Percentiles rank a stretch among this genome's conserved stretches.
Conservation (phyloP, 2,888 invertebrate genomes). For the Carabus problematicus region DNA sequence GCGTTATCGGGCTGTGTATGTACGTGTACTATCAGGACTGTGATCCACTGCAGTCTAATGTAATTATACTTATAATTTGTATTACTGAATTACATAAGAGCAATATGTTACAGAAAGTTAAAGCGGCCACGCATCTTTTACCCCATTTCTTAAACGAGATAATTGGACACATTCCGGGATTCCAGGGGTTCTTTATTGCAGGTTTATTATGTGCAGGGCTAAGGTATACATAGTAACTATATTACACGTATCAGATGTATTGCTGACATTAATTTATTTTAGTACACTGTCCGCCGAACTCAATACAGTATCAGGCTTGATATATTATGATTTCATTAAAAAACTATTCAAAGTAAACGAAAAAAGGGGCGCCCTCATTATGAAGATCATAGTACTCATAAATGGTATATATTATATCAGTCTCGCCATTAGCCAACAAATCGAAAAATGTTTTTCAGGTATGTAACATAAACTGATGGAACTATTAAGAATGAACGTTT, state of each 20-base stretch:
- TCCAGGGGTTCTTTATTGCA: conserved; percentile 22
- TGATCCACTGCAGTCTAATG: conserved; percentile 30
- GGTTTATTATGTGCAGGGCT: conserved; percentile 27
- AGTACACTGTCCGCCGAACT: conserved; percentile 30
- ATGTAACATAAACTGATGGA: not conserved
- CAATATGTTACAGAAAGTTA: conserved; percentile 17
- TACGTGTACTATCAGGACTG: conserved; percentile 27
- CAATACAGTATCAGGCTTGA: conserved; percentile 21
- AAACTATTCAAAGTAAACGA: conserved; percentile 17
- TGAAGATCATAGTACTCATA: conserved; percentile 20
- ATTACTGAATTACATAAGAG: not conserved
- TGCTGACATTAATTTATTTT: not conserved
- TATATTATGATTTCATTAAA: conserved; percentile 22
- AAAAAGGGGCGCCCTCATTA: conserved; percentile 10
- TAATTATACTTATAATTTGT: conserved; percentile 2
- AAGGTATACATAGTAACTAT: conserved; percentile 9
- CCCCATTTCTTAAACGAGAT: conserved; percentile 8
- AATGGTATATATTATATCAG: conserved; percentile 15
- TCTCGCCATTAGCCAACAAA: conserved; percentile 12
- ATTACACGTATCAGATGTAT: too few relatives aligned
- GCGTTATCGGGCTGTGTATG: conserved; percentile 27
- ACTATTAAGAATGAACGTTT: not conserved
- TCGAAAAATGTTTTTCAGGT: conserved; percentile 19
- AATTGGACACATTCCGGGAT: conserved; percentile 13
- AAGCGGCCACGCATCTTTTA: not conserved